phyloP scores from a whole-genome alignment of 2,888 invertebrate genomes.

The Napeogenes sylphis region DNA sequence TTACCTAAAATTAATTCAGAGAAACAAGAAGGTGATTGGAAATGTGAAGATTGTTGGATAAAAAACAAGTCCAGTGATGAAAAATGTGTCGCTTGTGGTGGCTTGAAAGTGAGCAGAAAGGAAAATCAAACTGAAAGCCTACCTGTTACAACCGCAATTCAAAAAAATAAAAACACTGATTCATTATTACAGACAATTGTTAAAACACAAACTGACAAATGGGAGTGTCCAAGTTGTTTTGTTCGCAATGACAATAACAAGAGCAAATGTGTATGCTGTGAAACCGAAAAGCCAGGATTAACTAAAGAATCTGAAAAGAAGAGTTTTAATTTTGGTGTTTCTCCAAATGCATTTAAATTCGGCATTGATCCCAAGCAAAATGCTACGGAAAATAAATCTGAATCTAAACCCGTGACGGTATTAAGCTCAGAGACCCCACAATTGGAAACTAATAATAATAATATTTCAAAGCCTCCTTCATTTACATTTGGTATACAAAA shows the following conservation, averaged over 20 bases:
- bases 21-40: constrained; percentile 38
- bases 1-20: constrained; percentile 15
- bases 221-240: constrained; percentile 61
- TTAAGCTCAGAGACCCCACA: constrained; percentile 33
- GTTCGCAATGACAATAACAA: constrained; percentile 51
- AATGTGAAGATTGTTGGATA: constrained; percentile 52
- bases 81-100: constrained; percentile 53
- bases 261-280: constrained; percentile 57
- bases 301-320: constrained; percentile 35
- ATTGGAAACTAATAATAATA: constrained; percentile 60
- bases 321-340: constrained; percentile 60
- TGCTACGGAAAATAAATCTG: constrained; percentile 11
- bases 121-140: constrained; percentile 5
- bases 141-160: constrained; percentile 13
- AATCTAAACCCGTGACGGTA: constrained; percentile 6
- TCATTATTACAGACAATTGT: constrained; percentile 39
- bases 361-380: constrained; percentile 53
- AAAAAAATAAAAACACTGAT: constrained; percentile 28
- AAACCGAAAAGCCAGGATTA: constrained; percentile 40
- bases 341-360: constrained; percentile 43
- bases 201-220: constrained; percentile 47
- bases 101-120: constrained; percentile 34
- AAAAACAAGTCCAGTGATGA: constrained; percentile 44
- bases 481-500: constrained; percentile 45
- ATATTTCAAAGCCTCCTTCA: constrained; percentile 45